Evolutionary conservation across 2,113 vertebrate species (phyloP).

Genomic region (Antennarius striatus): DNA sequence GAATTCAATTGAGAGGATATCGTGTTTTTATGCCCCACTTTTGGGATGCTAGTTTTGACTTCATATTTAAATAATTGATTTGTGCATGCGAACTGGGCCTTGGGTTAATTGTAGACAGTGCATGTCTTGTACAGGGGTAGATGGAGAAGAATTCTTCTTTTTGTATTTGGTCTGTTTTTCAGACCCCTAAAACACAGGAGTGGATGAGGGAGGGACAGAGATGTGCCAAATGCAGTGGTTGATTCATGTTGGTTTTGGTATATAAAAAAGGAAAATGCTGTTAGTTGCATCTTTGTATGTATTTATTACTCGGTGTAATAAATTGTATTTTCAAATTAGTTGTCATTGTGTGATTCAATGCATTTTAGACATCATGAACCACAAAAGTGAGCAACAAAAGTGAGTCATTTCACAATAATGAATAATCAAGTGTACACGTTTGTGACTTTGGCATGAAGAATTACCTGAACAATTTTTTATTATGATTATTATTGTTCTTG

Average conservation of each 20-base stretch:
- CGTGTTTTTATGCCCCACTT: slow-evolving; percentile 57
- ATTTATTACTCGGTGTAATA: slow-evolving; percentile 99
- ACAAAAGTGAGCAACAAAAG: too few species aligned
- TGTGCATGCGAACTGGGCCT: slow-evolving; percentile 72
- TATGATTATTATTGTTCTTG: too few species aligned
- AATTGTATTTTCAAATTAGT: slow-evolving; percentile 99
- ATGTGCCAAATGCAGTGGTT: slow-evolving; percentile 73
- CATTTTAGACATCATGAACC: not conserved
- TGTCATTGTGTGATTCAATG: slow-evolving; percentile 55
- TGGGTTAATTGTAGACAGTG: slow-evolving; percentile 77
- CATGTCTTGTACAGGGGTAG: slow-evolving; percentile 87
- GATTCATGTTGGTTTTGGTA: slow-evolving; percentile 75
- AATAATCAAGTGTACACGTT: too few species aligned
- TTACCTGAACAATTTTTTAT: too few species aligned
- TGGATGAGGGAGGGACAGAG: slow-evolving; percentile 49
- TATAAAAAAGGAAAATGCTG: slow-evolving; percentile 80
- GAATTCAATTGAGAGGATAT: slow-evolving; percentile 43
- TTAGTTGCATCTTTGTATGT: slow-evolving; percentile 98
- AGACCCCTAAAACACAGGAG: slow-evolving; percentile 54
- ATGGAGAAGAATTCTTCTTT: slow-evolving; percentile 76
- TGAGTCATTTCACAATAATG: too few species aligned
- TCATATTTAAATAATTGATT: slow-evolving; percentile 70
- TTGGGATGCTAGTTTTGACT: slow-evolving; percentile 74
- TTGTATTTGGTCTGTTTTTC: slow-evolving; percentile 72
- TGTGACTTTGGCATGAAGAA: too few species aligned